Percentiles rank a stretch among this genome's conserved stretches.
phyloP scores from a whole-genome alignment of 2,797 vertebrate species.

The Thunnus albacares region DNA sequence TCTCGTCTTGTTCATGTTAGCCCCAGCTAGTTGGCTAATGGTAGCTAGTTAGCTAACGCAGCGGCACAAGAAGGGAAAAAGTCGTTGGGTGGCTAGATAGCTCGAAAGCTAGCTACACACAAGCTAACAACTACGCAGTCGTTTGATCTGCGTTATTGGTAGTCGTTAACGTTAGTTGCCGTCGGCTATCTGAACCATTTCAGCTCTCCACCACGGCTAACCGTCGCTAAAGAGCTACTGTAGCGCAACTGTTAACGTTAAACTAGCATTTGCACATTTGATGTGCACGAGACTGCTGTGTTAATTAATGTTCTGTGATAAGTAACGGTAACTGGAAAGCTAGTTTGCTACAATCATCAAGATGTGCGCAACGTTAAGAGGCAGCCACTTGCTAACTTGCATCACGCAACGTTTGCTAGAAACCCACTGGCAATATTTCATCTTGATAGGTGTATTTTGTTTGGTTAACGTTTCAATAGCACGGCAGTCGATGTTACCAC shows the following conservation, averaged over 20 bases:
- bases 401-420: conserved; percentile 19
- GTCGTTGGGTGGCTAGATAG: conserved; percentile 82
- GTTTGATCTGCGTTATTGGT: conserved; percentile 65
- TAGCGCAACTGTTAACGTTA: conserved; percentile 50
- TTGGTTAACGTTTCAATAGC: conserved; percentile 22
- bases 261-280: conserved; percentile 55
- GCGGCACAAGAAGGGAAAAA: conserved; percentile 76
- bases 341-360: conserved; percentile 57
- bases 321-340: conserved; percentile 48
- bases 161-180: conserved; percentile 52
- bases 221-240: conserved; percentile 36
- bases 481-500: conserved; percentile 40
- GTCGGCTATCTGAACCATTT: conserved; percentile 41
- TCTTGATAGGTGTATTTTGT: conserved; percentile 16
- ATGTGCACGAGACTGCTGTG: conserved; percentile 12
- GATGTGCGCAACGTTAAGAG: conserved; percentile 29
- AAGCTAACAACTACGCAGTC: conserved; percentile 85
- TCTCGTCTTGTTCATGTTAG: conserved; percentile 70
- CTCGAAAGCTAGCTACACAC: conserved; percentile 72
- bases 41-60: conserved; percentile 75
- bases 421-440: conserved; percentile 16
- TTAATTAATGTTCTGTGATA: conserved; percentile 33
- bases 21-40: conserved; percentile 79
- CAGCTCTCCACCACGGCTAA: conserved; percentile 25
- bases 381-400: conserved; percentile 36